Conservation (phyloP, 2,113 vertebrate genomes). For the Dipodomys spectabilis region DNA sequence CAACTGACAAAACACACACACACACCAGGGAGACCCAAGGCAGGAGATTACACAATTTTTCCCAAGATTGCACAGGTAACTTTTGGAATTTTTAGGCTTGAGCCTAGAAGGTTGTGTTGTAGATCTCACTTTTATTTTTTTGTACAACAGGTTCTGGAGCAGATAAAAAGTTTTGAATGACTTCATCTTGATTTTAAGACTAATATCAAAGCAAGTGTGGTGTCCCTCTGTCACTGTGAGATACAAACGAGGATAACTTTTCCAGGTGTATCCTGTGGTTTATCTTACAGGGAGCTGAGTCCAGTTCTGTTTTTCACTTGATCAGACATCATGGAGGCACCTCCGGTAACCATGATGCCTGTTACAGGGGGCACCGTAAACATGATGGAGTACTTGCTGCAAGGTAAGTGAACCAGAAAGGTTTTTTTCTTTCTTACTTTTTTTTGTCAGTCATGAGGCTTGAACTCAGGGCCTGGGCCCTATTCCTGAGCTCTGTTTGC, state of each 20-base stretch:
- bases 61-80: not conserved
- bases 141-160: too few relatives aligned
- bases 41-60: not conserved
- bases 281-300: not conserved
- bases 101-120: not conserved
- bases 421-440: not conserved
- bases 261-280: slow-evolving; percentile 23
- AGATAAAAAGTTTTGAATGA: not conserved
- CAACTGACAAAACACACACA: too few relatives aligned
- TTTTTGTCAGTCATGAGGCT: not conserved
- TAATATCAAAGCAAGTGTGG: not conserved
- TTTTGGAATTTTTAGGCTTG: not conserved
- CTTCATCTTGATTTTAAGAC: not conserved
- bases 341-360: slow-evolving; percentile 95
- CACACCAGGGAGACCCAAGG: not conserved
- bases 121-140: not conserved
- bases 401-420: slow-evolving; percentile 87
- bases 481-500: too few relatives aligned
- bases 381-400: slow-evolving; percentile 97
- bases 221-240: not conserved
- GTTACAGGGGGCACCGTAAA: slow-evolving; percentile 95
- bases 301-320: slow-evolving; percentile 16
- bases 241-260: slow-evolving; percentile 18
- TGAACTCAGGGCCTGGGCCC: too few relatives aligned
- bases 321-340: slow-evolving; percentile 91